These are phyloP conservation scores for Rhagologus leucostigma DNA, from an alignment of 2,113 vertebrate species.

Conservation along the genomic window DNA sequence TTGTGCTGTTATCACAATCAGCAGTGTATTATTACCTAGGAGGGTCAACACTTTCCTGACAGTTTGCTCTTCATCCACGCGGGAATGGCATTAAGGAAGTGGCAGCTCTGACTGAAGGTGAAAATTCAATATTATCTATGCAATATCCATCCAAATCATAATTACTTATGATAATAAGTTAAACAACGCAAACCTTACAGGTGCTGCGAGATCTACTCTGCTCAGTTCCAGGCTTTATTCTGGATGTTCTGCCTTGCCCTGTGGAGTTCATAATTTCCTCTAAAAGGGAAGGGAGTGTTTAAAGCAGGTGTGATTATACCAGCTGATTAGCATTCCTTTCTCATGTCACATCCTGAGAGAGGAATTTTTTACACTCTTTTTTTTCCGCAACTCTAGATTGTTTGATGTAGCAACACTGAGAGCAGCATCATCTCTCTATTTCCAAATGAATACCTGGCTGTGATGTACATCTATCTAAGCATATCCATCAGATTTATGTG, in stretches of 20 bases:
- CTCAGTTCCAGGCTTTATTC: not conserved
- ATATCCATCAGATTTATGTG: not conserved
- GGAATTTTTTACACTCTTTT: not conserved
- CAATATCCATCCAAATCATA: slow-evolving; percentile 27
- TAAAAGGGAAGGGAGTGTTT: not conserved
- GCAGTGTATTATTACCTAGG: not conserved
- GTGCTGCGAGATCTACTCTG: not conserved
- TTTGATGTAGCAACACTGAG: not conserved
- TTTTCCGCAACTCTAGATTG: not conserved
- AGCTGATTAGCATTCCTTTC: slow-evolving; percentile 9
- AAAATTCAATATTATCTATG: not conserved
- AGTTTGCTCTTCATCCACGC: slow-evolving; percentile 18
- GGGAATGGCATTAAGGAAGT: slow-evolving; percentile 25
- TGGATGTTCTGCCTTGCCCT: not conserved
- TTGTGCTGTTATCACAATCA: not conserved
- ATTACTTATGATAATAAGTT: too few species aligned
- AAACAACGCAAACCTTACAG: not conserved
- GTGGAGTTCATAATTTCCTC: not conserved
- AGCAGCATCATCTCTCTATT: not conserved
- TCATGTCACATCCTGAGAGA: not conserved
- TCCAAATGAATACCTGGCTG: not conserved
- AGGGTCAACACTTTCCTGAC: slow-evolving; percentile 23
- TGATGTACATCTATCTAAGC: not conserved
- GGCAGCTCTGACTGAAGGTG: not conserved
- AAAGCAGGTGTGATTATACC: slow-evolving; percentile 4